Base-by-base conservation (phyloP, 2,797 vertebrate species). In the Phrynocephalus vlangalii region DNA sequence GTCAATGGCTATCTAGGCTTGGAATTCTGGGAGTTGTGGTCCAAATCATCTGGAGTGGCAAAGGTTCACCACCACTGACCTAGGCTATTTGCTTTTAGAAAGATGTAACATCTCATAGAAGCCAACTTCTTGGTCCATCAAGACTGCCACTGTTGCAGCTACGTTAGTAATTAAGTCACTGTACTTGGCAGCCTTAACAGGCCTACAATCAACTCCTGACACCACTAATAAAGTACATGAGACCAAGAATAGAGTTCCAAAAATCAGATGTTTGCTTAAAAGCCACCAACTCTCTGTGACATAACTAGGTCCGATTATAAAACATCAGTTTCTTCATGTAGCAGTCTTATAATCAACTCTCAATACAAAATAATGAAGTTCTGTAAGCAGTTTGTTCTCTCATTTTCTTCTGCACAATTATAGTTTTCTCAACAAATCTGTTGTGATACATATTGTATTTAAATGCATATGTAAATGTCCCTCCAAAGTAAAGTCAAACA, bases 291-390 rank as follows among this genome's bases (percentile, higher is more conserved):
- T 93, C 89, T 87, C 89, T 86, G 0, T 90, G 90, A 94, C 81
- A 83, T 91, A 91, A 94, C 94, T 92, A 93, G 90, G 91, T 92
- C 91, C 92, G 92, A 90, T 92, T 95, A 88, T 93, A 93, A 95
- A 87, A 90, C 70, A 93, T 90, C 28, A 86, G 81, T 92, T 92
- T 86, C 91, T 91, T 89, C 91, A 93, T 92, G 92, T 70, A 28
- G 30, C 28, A 81, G 30, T 52, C 83, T 92, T 89, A 93, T 92
- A 91, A 91, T n/a, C 44, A 87, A 94, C 90, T 11, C 89, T 88
- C 83, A 90, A 91, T 91, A 81, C 88, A 92, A 79, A 86, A 68
- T 87, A 82, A 66, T 60, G 20, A 8, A 50, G 28, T 10, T 26
- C 6, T 63, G 30, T 30, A 38, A 72, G 44, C 26, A 78, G 63